Base-by-base conservation (phyloP, 1,140 invertebrate genomes). In the Trachelipus rathkii region DNA sequence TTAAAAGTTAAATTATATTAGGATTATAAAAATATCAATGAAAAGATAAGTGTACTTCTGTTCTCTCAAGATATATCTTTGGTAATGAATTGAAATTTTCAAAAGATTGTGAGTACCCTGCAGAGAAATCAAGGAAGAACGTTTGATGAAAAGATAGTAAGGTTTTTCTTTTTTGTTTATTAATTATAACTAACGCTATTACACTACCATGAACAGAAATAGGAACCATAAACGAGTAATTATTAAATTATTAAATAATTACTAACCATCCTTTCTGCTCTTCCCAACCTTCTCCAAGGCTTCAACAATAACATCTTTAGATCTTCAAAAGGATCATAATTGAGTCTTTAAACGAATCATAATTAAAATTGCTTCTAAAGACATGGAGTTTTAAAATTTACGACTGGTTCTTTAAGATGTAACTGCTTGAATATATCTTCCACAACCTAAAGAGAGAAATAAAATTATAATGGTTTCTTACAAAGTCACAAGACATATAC, bases 271-370 rank as follows among this genome's bases (percentile, higher is more conserved):
- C 79, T 75, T n/a, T n/a, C 15, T 83, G 73, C 75, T 83, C 72
- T 69, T 86, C 82, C 84, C 83, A 85, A 8, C 79, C 80, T 73
- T 82, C 79, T 44, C 85, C 86, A 0, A 87, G 78, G 92, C 90
- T 85, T 95, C 89, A 77, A 90, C 87, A 53, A 95, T 85, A 21
- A 89, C 87, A 83, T 95, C 94, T 84, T 93, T 92, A 85, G n/a
- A n/a, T n/a, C n/a, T n/a, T n/a, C n/a, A n/a, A n/a, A n/a, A n/a
- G n/a, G n/a, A n/a, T n/a, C n/a, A n/a, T n/a, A n/a, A n/a, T n/a
- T n/a, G n/a, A n/a, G n/a, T n/a, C n/a, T n/a, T n/a, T n/a, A 92
- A 95, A n/a, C 85, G 82, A 21, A 92, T 92, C 91, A 84, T 92
- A 92, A 83, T 86, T 91, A 5, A 92, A 82, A 85, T 92, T 92